Evolutionary conservation across 2,888 invertebrate species (phyloP).

Genomic region (Acanthopleura granulata): DNA sequence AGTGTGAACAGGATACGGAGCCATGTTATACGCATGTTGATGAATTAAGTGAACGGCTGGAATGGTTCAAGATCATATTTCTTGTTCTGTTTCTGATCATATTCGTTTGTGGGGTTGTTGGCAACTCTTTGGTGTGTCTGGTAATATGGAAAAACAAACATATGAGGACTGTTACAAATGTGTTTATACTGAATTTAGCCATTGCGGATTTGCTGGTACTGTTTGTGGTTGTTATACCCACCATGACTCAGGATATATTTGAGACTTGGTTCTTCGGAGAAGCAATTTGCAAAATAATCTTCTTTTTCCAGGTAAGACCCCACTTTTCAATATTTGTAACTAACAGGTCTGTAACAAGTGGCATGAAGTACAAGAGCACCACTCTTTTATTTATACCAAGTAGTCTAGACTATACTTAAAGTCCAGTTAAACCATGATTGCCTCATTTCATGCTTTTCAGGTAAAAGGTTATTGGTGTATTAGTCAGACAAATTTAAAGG

Average conservation of each 20-base stretch:
- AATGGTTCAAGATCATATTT: constrained; percentile 77
- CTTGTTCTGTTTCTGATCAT: constrained; percentile 81
- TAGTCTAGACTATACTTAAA: too few relatives aligned
- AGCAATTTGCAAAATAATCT: constrained; percentile 85
- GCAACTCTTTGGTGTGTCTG: constrained; percentile 86
- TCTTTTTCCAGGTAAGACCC: constrained; percentile 84
- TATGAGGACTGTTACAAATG: constrained; percentile 88
- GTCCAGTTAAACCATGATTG: too few relatives aligned
- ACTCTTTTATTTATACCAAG: too few relatives aligned
- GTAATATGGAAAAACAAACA: constrained; percentile 87
- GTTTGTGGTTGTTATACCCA: constrained; percentile 85
- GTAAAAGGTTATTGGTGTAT: too few relatives aligned
- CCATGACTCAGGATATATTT: constrained; percentile 90
- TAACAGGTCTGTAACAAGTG: too few relatives aligned
- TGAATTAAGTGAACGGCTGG: too few relatives aligned
- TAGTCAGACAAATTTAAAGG: too few relatives aligned
- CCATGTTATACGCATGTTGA: too few relatives aligned
- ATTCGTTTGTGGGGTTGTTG: constrained; percentile 83
- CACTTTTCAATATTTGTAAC: neutral
- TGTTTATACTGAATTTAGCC: constrained; percentile 89
- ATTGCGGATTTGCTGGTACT: constrained; percentile 86
- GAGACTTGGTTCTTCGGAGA: constrained; percentile 91
- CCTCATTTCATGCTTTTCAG: too few relatives aligned
- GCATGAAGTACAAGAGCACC: too few relatives aligned
- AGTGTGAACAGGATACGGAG: too few relatives aligned